These are phyloP conservation scores for Drosophila kokeensis DNA, from an alignment of 2,888 invertebrate species.

Conservation along the genomic window DNA sequence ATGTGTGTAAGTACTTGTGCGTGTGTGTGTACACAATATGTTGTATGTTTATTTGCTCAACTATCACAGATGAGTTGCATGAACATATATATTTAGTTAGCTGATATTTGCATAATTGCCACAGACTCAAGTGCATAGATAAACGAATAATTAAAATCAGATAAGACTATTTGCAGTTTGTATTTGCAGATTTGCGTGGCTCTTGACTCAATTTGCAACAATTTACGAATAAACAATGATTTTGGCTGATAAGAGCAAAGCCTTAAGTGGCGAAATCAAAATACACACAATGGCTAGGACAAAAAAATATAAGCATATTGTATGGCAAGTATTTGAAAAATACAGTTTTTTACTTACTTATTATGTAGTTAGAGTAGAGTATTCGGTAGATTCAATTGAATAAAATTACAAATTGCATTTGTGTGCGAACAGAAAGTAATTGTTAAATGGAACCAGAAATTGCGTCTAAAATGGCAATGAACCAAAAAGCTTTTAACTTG, in stretches of 20 bases:
- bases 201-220: constrained; percentile 56
- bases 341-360: constrained; percentile 34
- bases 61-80: background rate
- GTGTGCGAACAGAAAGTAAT: constrained; percentile 50
- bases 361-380: constrained; percentile 16
- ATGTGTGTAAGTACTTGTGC: background rate
- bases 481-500: constrained; percentile 51
- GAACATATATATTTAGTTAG: constrained; percentile 6
- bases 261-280: background rate
- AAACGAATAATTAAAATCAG: constrained; percentile 41
- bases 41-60: constrained; percentile 17
- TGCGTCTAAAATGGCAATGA: constrained; percentile 50
- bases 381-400: constrained; percentile 25
- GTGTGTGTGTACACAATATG: background rate
- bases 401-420: constrained; percentile 66
- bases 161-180: constrained; percentile 17
- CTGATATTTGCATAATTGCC: constrained; percentile 51
- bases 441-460: constrained; percentile 55
- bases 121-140: constrained; percentile 18
- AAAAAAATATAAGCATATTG: constrained; percentile 22
- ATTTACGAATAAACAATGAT: constrained; percentile 15
- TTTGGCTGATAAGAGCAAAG: constrained; percentile 12
- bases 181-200: constrained; percentile 17
- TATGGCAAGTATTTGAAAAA: background rate
- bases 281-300: background rate